Base-by-base conservation (phyloP, 2,797 vertebrate genomes). In the Muscicapa comitata region DNA sequence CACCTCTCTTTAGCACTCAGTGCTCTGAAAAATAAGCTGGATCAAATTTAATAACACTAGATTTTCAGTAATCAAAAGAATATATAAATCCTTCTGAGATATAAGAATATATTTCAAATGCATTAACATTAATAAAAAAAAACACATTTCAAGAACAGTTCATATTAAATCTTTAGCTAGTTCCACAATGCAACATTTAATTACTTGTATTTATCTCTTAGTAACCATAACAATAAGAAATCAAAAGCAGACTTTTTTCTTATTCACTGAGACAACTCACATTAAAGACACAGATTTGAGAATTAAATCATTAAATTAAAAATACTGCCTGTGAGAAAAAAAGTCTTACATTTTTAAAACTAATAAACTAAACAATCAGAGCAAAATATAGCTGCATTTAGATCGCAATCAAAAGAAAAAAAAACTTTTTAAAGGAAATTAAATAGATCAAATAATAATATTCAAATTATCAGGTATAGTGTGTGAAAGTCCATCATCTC, bases 101-200 rank as follows among this genome's bases (percentile, higher is more conserved):
- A 76, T 66, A 85, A 88, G 45, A 40, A 92, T 94, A 72, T 67
- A 85, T 35, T 92, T 81, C 61, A 87, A 86, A 92, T 43, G 29
- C 85, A 87, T 86, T 55, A 81, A 75, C 28, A 37, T 76, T 73
- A 89, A 77, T 79, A 74, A 90, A 93, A 84, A 93, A 84, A 43
- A 86, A 42, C 13, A n/a, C 7, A n/a, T 86, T 86, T 84, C 74
- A 82, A 92, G 68, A 87, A 54, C 19, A 12, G 6, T 26, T 71
- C 19, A 23, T 82, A 87, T 73, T 76, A 85, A 90, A 93, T 57
- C 45, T 67, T 86, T 48, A 93, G 50, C 43, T 54, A 55, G 29
- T 68, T 86, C 33, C 26, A 78, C 40, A 68, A 26, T 12, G 21
- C 3, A 13, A 66, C 55, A 67, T 59, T 66, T 67, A 81, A 93